A percentile compares a stretch with the other conserved stretches of the same genome.
Conservation (phyloP, 2,113 vertebrate genomes). For the Neofelis nebulosa region DNA sequence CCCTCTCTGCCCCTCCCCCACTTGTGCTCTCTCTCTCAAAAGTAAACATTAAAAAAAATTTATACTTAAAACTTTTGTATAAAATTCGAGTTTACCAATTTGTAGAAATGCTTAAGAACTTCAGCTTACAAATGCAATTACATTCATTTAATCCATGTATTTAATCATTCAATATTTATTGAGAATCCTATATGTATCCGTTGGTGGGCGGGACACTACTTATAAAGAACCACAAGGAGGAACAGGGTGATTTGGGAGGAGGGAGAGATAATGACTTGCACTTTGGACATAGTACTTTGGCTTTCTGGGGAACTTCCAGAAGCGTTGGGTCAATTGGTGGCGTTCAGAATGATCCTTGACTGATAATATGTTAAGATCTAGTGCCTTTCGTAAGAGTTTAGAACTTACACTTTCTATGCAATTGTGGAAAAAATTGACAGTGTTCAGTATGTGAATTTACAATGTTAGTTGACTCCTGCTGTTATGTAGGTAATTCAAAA, state of each 20-base stretch:
- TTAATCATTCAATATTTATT: background rate
- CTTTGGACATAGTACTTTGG: background rate
- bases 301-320: background rate
- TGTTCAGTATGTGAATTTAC: background rate
- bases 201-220: background rate
- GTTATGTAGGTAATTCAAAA: background rate
- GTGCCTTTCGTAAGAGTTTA: background rate
- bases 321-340: too few species aligned
- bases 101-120: conserved; percentile 24
- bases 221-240: background rate
- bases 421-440: background rate
- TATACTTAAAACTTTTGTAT: background rate
- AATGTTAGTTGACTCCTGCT: background rate
- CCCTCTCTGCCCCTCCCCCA: too few species aligned
- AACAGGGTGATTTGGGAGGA: background rate
- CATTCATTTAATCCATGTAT: background rate
- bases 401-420: background rate
- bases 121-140: background rate
- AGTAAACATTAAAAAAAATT: too few species aligned
- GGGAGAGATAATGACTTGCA: background rate
- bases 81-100: conserved; percentile 30
- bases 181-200: too few species aligned
- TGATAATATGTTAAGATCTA: background rate
- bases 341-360: background rate
- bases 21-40: too few species aligned